phyloP scores from a whole-genome alignment of 2,797 vertebrate species.

The Heteromormyrus szaboi region DNA sequence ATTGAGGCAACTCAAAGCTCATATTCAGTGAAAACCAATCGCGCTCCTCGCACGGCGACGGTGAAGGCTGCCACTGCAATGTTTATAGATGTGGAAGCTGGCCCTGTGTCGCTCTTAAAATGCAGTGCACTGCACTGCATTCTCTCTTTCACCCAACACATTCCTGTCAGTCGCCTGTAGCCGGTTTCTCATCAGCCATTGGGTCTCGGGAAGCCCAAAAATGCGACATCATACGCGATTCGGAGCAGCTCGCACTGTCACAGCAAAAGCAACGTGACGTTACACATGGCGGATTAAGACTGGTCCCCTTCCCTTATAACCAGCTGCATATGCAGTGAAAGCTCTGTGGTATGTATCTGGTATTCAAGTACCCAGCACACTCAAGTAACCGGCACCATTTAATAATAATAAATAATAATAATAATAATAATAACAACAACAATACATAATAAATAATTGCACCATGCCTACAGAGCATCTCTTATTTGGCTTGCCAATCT shows the following conservation, averaged over 20 bases:
- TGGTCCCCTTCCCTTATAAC: background rate
- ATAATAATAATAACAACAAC: background rate
- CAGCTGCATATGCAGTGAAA: background rate
- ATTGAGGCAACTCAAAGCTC: background rate
- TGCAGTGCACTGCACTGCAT: background rate
- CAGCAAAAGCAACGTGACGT: background rate
- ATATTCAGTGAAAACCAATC: constrained; percentile 2
- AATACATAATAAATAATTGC: background rate
- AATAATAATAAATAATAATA: background rate
- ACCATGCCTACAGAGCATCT: background rate
- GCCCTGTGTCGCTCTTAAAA: background rate
- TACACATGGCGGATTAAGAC: background rate
- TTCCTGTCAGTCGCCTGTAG: background rate
- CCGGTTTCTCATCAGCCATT: background rate
- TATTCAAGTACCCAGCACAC: background rate
- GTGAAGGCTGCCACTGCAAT: background rate
- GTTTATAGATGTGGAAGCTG: background rate
- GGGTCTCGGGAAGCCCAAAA: background rate
- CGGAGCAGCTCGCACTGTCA: background rate
- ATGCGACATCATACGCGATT: background rate
- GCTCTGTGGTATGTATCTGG: background rate
- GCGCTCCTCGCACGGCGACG: background rate
- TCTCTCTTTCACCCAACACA: background rate
- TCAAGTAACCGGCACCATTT: background rate
- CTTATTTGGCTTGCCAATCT: background rate